Evolutionary conservation across 2,113 vertebrate genomes (phyloP).

Genomic region (Sakesphorus luctuosus): DNA sequence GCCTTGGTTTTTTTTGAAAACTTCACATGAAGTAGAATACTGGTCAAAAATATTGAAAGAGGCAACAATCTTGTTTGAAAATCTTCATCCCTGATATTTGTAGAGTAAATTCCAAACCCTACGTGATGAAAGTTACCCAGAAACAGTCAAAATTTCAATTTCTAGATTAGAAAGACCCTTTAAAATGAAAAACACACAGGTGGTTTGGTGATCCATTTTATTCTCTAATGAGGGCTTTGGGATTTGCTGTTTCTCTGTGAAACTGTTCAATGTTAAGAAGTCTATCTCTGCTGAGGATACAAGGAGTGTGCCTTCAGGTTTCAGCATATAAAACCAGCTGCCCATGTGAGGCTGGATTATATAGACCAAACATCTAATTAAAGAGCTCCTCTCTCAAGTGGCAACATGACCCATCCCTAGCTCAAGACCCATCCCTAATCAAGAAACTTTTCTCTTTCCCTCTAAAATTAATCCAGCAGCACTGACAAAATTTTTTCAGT

Average conservation of each 20-base stretch:
- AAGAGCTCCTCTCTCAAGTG: neutral
- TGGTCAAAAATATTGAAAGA: neutral
- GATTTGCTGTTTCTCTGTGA: neutral
- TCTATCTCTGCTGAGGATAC: neutral
- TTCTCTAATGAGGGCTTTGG: neutral
- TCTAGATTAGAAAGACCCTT: neutral
- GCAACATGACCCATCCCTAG: neutral
- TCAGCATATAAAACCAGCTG: neutral
- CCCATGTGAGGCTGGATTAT: neutral
- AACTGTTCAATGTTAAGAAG: neutral
- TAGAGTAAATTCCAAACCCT: neutral
- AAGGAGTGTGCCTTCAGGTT: neutral
- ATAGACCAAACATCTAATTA: neutral
- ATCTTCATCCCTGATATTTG: neutral
- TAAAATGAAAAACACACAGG: neutral
- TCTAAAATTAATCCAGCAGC: neutral
- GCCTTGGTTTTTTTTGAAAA: neutral
- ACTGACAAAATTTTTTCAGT: neutral
- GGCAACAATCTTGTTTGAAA: neutral
- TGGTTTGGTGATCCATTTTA: neutral
- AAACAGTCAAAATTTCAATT: neutral
- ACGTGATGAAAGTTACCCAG: neutral
- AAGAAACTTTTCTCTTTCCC: neutral
- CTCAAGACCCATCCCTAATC: no score
- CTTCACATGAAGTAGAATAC: neutral